Conservation (phyloP, 2,888 invertebrate genomes). For the Palloptera scutellata region DNA sequence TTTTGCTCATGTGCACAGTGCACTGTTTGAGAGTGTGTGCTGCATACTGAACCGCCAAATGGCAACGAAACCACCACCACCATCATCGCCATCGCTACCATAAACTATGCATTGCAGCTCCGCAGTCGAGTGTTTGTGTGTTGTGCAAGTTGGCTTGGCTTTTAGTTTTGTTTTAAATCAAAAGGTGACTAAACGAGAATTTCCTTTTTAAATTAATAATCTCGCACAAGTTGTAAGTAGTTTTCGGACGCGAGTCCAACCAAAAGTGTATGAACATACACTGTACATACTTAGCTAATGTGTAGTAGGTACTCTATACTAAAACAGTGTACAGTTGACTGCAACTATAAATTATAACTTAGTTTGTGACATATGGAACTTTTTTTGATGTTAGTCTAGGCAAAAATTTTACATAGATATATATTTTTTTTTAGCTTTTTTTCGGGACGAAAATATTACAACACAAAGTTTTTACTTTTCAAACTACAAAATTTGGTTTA, state of each 20-base stretch:
- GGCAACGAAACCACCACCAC: no score
- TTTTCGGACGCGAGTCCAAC: constrained; percentile 32
- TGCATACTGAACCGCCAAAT: no score
- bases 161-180: no score
- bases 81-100: neutral
- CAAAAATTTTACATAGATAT: neutral
- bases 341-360: constrained; percentile 52
- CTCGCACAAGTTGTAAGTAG: constrained; percentile 8
- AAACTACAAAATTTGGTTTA: no score
- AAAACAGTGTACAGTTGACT: constrained; percentile 38
- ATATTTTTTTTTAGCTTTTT: neutral
- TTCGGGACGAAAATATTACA: no score
- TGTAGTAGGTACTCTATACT: constrained; percentile 40
- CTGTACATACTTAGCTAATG: no score
- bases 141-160: neutral
- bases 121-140: neutral
- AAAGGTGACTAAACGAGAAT: constrained; percentile 60
- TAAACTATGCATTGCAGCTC: neutral
- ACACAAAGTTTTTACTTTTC: no score
- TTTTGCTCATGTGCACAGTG: no score
- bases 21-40: no score
- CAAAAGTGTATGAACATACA: neutral
- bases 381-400: constrained; percentile 20
- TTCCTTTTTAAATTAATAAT: constrained; percentile 63
- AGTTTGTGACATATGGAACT: constrained; percentile 49